A percentile compares a stretch with the other conserved stretches of the same genome.
Conservation (phyloP, 1,140 invertebrate species). For the Panulirus ornatus region DNA sequence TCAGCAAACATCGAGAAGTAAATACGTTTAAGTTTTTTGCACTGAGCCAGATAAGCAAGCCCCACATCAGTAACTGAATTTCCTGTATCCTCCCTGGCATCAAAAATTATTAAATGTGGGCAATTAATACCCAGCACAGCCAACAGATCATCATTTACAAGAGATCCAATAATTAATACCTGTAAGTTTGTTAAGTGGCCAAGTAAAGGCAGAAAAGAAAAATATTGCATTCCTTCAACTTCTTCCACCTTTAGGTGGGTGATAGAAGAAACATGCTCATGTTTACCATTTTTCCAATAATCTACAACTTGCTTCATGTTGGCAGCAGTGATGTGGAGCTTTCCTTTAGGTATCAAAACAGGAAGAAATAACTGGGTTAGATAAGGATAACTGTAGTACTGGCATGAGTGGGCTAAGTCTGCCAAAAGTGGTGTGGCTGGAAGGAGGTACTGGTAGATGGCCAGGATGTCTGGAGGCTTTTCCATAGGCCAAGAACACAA, state of each 20-base stretch:
- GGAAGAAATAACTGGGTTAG: constrained; percentile 54
- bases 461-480: background rate
- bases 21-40: constrained; percentile 37
- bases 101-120: constrained; percentile 31
- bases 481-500: background rate
- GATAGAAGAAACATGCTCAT: constrained; percentile 5
- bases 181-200: constrained; percentile 35
- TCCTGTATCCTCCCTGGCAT: constrained; percentile 44
- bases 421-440: constrained; percentile 36
- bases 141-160: constrained; percentile 53
- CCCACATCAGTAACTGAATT: constrained; percentile 48
- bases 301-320: constrained; percentile 41
- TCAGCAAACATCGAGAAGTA: constrained; percentile 49
- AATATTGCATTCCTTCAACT: constrained; percentile 11
- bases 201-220: constrained; percentile 43
- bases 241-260: constrained; percentile 60
- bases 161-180: constrained; percentile 37
- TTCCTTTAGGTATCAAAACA: constrained; percentile 39
- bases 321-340: constrained; percentile 24
- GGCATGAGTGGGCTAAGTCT: constrained; percentile 19
- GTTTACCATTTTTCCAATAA: constrained; percentile 19
- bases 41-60: constrained; percentile 43
- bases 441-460: constrained; percentile 53
- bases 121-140: constrained; percentile 57
- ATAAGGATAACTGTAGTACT: constrained; percentile 15